Evolutionary conservation across 2,888 invertebrate genomes (phyloP).

Genomic region (Erebia epiphron): DNA sequence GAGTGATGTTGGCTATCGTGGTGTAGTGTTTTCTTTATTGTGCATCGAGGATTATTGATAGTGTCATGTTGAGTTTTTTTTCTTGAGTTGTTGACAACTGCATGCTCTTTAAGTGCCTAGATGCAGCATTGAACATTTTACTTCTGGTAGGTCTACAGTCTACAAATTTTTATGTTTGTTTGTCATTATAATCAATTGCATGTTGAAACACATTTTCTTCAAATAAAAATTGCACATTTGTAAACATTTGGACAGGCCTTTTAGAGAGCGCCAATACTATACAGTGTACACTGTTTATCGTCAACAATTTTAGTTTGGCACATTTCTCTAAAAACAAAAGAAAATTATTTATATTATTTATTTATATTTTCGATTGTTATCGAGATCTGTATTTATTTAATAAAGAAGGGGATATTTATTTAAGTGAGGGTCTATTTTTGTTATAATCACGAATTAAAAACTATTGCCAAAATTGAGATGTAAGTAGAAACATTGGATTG

Average conservation of each 20-base stretch:
- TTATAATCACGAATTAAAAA: background rate
- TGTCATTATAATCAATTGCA: background rate
- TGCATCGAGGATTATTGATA: slow-evolving; percentile 24
- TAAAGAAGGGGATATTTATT: background rate
- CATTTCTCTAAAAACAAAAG: too few species aligned
- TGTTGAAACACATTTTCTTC: background rate
- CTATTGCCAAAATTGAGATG: slow-evolving; percentile 30
- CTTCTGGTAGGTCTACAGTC: background rate
- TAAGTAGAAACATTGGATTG: slow-evolving; percentile 35
- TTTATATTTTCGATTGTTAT: too few species aligned
- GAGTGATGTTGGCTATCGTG: slow-evolving; percentile 47
- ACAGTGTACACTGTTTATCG: background rate
- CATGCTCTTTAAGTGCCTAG: slow-evolving; percentile 12
- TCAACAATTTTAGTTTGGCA: background rate
- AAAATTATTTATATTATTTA: too few species aligned
- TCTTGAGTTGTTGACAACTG: slow-evolving; percentile 11
- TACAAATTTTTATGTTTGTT: background rate
- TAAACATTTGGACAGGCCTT: too few species aligned
- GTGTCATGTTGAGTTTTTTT: background rate
- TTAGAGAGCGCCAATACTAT: too few species aligned
- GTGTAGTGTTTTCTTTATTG: slow-evolving; percentile 21
- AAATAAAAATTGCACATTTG: background rate
- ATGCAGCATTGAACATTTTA: background rate
- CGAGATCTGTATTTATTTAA: background rate
- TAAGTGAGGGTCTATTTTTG: background rate